Base-by-base conservation (phyloP, 1,140 invertebrate species). In the Penaeus vannamei region DNA sequence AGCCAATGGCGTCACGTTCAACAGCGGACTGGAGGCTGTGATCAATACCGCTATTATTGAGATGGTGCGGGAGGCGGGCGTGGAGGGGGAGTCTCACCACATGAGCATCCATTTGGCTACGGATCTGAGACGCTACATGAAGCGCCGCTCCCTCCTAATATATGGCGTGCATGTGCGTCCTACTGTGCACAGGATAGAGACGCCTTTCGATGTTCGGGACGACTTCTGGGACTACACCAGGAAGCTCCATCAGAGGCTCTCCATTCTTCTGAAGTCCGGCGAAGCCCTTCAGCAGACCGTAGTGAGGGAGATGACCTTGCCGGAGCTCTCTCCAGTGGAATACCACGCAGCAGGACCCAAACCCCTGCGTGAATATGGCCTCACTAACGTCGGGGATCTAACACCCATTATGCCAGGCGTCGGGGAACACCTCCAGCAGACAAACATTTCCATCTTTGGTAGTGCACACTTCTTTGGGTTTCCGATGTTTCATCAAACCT, bases 41-140 rank as follows among this genome's bases (percentile, higher is more conserved):
- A 81, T 81, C 20, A 81, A 81, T 53, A 81, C 79, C 17, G 79
- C 79, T 42, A 81, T 81, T 20, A 17, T 36, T 7, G 42, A 81
- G 42, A 36, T 81, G 79, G 79, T 22, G 22, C 10, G 22, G 59
- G 79, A 81, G 19, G 42, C 79, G 42, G 79, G 79, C 2, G 23
- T 22, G 23, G 22, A 23, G 42, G 14, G 59, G 22, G 79, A 81
- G 36, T 1, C 19, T 17, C 26, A 46, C 42, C 42, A 36, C 1
- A 14, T 81, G 3, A 81, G 17, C 12, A 53, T 20, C 42, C 2
- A 14, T 17, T 22, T 46, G 7, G 12, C 22, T 0, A 81, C 59
- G 23, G n/a, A 17, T 14, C 29, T 42, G 1, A 17, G 79, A 46
- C 32, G 23, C 42, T 81, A 53, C 42, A 23, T 81, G 22, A 22